Evolutionary conservation across 2,888 invertebrate genomes (phyloP), one percentile per base, ranked within the genome.

Genomic region (Conistra vaccinii): DNA sequence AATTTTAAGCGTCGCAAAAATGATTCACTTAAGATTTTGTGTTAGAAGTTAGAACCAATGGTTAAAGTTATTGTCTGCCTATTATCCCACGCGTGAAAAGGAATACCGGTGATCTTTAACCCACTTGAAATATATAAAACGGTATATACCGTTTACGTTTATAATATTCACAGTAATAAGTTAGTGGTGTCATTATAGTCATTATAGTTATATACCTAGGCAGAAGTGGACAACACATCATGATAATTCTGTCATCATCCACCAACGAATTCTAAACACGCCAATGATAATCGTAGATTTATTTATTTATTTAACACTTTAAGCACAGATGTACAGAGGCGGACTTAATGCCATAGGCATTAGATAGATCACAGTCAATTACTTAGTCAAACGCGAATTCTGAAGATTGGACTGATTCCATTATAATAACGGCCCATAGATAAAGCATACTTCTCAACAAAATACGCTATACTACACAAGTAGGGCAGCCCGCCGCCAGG

Each of bases 401-500:
- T 23, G 51, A 51, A 51, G 20, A 45, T 20, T 45, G 5, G 45
- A 45, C 35, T 48, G 26, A 39, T 10, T 39, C 17, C 29, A 17
- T 65, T 26, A n/a, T 35, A 45, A 45, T n/a, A 39, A 4, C 14
- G 51, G 35, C 58, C 60, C 39, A 32, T 48, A 72, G 48, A 67
- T 69, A 69, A 66, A 81, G 35, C 48, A 61, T 48, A 58, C 23
- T 48, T 72, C 69, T n/a, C 58, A 69, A 70, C 48, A 7, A n/a
- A 73, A 60, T 72, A 66, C 29, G 14, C 45, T 74, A 48, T 76
- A 75, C 60, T 70, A 73, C 29, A 39, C 87, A 84, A 88, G 79
- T 87, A 86, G 85, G 83, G 78, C 83, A 81, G 75, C 53, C n/a
- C 70, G 62, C 85, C 84, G 74, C 85, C 87, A 86, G 88, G 84